Evolutionary conservation across 2,797 vertebrate species (phyloP).

Genomic region (Gymnothorax reevesii): DNA sequence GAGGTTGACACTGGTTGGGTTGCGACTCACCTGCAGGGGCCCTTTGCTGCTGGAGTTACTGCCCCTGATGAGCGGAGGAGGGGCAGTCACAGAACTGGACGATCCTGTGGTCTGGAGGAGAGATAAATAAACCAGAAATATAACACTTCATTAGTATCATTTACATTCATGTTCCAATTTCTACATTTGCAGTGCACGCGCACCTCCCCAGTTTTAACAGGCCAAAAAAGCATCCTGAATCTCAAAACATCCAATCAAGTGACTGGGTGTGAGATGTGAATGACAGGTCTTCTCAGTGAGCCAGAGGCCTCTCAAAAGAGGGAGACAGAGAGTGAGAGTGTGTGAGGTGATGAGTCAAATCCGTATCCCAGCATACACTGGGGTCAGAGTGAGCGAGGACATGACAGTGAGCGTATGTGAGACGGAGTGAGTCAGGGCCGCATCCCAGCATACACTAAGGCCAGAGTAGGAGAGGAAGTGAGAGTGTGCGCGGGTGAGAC

Average conservation of each 20-base stretch:
- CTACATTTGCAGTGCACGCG: too few relatives aligned
- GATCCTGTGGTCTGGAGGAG: constrained; percentile 69
- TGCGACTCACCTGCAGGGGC: constrained; percentile 81
- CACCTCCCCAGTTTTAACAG: too few relatives aligned
- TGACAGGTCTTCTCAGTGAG: too few relatives aligned
- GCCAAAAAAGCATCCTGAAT: too few relatives aligned
- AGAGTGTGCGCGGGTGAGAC: too few relatives aligned
- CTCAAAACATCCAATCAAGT: too few relatives aligned
- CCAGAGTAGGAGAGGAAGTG: not conserved
- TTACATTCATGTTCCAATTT: too few relatives aligned
- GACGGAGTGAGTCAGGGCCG: not conserved
- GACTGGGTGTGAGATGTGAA: too few relatives aligned
- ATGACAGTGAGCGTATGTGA: not conserved
- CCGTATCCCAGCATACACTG: too few relatives aligned
- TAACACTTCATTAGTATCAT: too few relatives aligned
- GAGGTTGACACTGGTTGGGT: not conserved
- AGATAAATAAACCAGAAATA: not conserved
- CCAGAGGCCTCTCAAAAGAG: not conserved
- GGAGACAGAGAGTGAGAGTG: not conserved
- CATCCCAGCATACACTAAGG: not conserved
- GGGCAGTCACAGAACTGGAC: constrained; percentile 81
- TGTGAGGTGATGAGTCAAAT: not conserved
- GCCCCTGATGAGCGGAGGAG: constrained; percentile 89
- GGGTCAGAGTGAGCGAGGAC: constrained; percentile 48
- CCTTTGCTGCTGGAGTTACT: constrained; percentile 85